Percentiles rank a stretch among this genome's conserved stretches.
These are phyloP conservation scores for Enteromius viviparus DNA, from an alignment of 2,797 vertebrate species.

Conservation along the genomic window DNA sequence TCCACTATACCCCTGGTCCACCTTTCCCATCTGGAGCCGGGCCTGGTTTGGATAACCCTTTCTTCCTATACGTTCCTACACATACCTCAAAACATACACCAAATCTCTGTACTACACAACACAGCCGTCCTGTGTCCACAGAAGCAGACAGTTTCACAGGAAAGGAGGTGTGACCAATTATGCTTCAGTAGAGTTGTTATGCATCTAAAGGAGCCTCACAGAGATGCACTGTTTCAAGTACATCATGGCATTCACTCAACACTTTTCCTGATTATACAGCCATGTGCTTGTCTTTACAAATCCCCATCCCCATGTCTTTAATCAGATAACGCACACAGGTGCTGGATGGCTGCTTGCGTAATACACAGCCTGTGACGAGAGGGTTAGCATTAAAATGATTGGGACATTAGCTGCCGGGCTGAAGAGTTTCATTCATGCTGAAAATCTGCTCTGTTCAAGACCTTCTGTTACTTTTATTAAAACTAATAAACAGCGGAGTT, in stretches of 20 bases:
- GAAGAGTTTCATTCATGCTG: not conserved
- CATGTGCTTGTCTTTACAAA: conserved; percentile 19
- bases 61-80: not conserved
- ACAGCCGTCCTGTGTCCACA: not conserved
- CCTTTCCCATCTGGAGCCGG: too few relatives aligned
- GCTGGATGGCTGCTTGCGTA: not conserved
- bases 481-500: not conserved
- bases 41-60: not conserved
- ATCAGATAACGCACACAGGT: conserved; percentile 1
- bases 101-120: not conserved
- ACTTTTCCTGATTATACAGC: conserved; percentile 8
- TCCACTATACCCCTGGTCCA: too few relatives aligned
- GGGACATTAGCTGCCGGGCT: not conserved
- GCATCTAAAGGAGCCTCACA: not conserved
- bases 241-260: not conserved
- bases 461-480: not conserved
- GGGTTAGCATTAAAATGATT: conserved; percentile 32
- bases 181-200: not conserved
- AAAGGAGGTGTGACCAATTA: conserved; percentile 2
- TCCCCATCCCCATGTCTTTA: conserved; percentile 10
- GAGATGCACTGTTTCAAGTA: not conserved
- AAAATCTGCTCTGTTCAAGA: not conserved
- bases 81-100: not conserved
- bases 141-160: not conserved
- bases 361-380: conserved; percentile 24